Conservation (phyloP, 2,888 invertebrate species). For the Leucophenga maculata region DNA sequence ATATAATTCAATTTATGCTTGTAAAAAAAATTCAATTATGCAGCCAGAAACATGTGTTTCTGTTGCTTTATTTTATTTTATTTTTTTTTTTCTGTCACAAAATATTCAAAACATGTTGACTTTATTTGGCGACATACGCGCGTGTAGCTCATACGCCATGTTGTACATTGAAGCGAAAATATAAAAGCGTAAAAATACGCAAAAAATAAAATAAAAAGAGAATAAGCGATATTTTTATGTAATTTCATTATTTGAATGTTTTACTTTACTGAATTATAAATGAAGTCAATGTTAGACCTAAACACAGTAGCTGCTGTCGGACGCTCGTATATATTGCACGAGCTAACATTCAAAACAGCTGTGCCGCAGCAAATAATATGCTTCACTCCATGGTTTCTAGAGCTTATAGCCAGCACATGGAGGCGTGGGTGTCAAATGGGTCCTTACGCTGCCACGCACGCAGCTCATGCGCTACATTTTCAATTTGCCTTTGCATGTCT, state of each 20-base stretch:
- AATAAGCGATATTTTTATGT: conserved; percentile 41
- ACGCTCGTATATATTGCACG: background rate
- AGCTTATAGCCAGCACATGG: conserved; percentile 38
- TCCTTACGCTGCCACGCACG: conserved; percentile 33
- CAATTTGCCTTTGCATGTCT: background rate
- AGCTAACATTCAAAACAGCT: conserved; percentile 20
- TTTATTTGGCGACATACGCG: conserved; percentile 26
- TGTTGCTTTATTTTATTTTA: no score
- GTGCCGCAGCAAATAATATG: conserved; percentile 3
- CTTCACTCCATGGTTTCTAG: background rate
- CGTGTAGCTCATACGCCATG: background rate
- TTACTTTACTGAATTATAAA: conserved; percentile 63
- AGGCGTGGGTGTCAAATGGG: conserved; percentile 59
- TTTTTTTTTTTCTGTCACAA: conserved; percentile 34
- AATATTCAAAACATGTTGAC: conserved; percentile 46
- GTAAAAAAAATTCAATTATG: conserved; percentile 56
- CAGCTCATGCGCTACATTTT: background rate
- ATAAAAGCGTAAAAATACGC: conserved; percentile 28
- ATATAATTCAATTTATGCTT: conserved; percentile 48
- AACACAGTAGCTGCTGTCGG: background rate
- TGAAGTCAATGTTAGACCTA: conserved; percentile 33
- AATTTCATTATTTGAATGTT: conserved; percentile 64
- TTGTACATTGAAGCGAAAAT: background rate
- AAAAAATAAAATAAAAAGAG: background rate
- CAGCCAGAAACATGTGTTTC: conserved; percentile 43